A percentile compares a stretch with the other conserved stretches of the same genome.
These are phyloP conservation scores for Drosophila meridionalis DNA, from an alignment of 2,888 invertebrate genomes.

Conservation along the genomic window DNA sequence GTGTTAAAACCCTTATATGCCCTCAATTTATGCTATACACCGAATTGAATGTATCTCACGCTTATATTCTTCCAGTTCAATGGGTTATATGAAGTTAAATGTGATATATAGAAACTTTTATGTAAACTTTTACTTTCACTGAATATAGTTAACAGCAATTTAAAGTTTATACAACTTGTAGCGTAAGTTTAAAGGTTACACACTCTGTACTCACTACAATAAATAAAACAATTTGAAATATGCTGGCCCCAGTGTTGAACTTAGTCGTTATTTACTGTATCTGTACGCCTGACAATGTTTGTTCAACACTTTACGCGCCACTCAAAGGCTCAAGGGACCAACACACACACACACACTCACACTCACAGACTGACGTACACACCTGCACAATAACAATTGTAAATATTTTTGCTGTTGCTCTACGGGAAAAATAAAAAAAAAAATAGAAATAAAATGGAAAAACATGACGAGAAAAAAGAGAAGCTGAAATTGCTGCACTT, in stretches of 20 bases:
- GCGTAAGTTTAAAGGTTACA: not conserved
- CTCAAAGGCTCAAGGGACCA: constrained; percentile 43
- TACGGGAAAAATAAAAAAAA: constrained; percentile 16
- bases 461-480: constrained; percentile 8
- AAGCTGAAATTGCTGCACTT: constrained; percentile 8
- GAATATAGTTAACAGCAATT: not conserved
- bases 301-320: constrained; percentile 51
- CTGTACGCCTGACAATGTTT: constrained; percentile 35
- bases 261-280: constrained; percentile 49
- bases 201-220: not conserved
- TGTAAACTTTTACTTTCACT: not conserved
- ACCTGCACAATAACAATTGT: constrained; percentile 10
- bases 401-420: constrained; percentile 30
- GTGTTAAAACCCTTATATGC: too few relatives aligned
- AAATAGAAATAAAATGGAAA: constrained; percentile 1
- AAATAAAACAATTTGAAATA: constrained; percentile 28
- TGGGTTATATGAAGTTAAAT: not conserved
- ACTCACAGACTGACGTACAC: not conserved
- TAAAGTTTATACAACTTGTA: not conserved
- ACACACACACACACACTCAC: constrained; percentile 17
- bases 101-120: not conserved
- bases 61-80: not conserved
- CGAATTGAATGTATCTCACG: not conserved
- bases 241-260: constrained; percentile 31
- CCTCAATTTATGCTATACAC: not conserved